Base-by-base conservation (phyloP, 1,140 invertebrate species). In the Eueides isabella region DNA sequence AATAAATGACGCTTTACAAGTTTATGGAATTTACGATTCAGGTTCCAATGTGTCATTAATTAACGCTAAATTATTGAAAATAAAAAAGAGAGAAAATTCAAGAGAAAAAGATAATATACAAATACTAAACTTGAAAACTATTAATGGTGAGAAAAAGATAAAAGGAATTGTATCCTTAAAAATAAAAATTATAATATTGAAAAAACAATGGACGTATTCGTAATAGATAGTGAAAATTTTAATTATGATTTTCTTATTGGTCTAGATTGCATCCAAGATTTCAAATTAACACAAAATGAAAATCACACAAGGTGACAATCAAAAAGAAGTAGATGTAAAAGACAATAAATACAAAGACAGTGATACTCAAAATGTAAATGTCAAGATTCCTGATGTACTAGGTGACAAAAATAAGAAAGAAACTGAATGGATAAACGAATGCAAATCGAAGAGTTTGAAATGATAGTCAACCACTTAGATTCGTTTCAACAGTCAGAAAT, bases 131-230 rank as follows among this genome's bases (percentile, higher is more conserved):
- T 71, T 76, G 64, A 33, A 71, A 29, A 79, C 75, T 31, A 71
- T 78, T 74, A 84, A 78, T 82, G 78, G 77, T 67, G 76, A 75
- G n/a, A 71, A 78, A 78, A 86, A 84, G 26, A 66, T 78, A 48
- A 81, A 16, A 67, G 82, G 75, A 65, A 70, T 80, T 55, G 77
- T 74, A 79, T 80, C 19, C 33, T 48, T 85, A 69, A 80, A 78
- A 61, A 71, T 82, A 67, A 82, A 80, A 55, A 81, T 28, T 72
- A 72, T 76, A 72, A 87, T 38, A 72, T 83, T 38, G 81, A 85
- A 64, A 72, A 82, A 67, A 69, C 73, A 16, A 64, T 79, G 4
- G 33, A 80, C 26, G 72, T 81, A 11, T 81, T 74, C 66, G 71
- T 79, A 2, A 61, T 79, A 14, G 74, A 79, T 61, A 30, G 66